These are phyloP conservation scores for Polyploca ridens DNA, from an alignment of 2,888 invertebrate genomes.

Conservation along the genomic window DNA sequence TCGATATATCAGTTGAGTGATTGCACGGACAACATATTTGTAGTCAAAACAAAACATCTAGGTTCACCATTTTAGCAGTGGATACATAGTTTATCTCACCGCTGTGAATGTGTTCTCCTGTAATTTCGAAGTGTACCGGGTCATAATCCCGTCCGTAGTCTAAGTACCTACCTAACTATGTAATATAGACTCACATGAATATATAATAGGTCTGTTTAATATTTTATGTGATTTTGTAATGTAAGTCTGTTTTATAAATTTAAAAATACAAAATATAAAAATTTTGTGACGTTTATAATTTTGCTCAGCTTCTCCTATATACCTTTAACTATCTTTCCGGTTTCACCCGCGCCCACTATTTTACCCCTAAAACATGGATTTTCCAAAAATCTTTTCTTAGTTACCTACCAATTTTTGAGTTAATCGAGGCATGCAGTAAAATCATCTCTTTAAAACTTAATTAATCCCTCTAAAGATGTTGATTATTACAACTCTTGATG, in stretches of 20 bases:
- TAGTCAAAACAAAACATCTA: constrained; percentile 39
- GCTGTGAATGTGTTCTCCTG: constrained; percentile 72
- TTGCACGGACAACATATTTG: constrained; percentile 71
- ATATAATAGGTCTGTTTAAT: constrained; percentile 84
- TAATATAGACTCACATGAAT: constrained; percentile 85
- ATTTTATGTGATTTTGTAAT: constrained; percentile 81
- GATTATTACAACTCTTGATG: too few relatives aligned
- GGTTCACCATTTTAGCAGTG: constrained; percentile 26
- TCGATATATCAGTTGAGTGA: constrained; percentile 66
- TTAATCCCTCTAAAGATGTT: too few relatives aligned
- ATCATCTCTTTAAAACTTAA: too few relatives aligned
- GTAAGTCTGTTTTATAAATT: constrained; percentile 84
- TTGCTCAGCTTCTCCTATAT: constrained; percentile 15
- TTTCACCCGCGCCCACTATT: too few relatives aligned
- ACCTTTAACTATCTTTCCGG: too few relatives aligned
- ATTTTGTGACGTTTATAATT: constrained; percentile 31
- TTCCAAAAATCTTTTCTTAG: too few relatives aligned
- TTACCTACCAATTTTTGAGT: too few relatives aligned
- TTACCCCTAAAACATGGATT: too few relatives aligned
- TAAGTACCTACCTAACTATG: constrained; percentile 83
- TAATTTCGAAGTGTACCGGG: constrained; percentile 81
- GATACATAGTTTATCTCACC: constrained; percentile 31
- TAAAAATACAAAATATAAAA: constrained; percentile 74
- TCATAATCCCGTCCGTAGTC: constrained; percentile 83
- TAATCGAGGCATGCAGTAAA: too few relatives aligned